A percentile compares a stretch with the other conserved stretches of the same genome.
These are phyloP conservation scores for Ceryle rudis DNA, from an alignment of 2,797 vertebrate genomes.

Conservation along the genomic window DNA sequence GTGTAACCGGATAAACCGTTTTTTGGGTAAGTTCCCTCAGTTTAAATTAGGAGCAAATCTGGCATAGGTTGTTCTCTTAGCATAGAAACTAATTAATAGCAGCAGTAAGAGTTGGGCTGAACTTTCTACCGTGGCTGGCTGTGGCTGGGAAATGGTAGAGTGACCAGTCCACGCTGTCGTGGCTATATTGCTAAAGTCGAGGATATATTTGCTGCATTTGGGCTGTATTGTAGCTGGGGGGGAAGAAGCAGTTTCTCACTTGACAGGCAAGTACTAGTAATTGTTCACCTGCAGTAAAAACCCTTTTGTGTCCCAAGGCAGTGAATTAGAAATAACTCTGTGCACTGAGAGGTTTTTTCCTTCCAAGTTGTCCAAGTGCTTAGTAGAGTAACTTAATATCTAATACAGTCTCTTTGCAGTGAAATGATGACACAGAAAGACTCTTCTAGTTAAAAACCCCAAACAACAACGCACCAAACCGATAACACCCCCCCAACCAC, in stretches of 20 bases:
- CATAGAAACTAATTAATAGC: not conserved
- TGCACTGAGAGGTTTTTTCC: not conserved
- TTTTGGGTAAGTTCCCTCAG: slow-evolving; percentile 3
- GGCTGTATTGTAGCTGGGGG: not conserved
- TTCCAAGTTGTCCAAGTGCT: not conserved
- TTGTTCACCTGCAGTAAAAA: not conserved
- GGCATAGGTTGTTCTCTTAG: slow-evolving; percentile 6
- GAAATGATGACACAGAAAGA: not conserved
- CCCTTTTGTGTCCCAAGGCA: not conserved
- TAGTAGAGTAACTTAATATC: not conserved
- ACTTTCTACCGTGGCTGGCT: not conserved
- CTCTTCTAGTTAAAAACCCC: not conserved
- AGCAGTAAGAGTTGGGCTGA: not conserved
- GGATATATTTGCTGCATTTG: fast-evolving
- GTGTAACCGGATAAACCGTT: not conserved
- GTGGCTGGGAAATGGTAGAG: not conserved
- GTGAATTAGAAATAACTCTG: not conserved
- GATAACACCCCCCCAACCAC: not conserved
- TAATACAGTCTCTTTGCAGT: not conserved
- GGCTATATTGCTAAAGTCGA: fast-evolving
- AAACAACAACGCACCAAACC: not conserved
- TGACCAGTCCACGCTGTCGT: not conserved
- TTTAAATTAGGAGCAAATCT: slow-evolving; percentile 34
- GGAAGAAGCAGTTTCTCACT: not conserved
- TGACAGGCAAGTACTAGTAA: not conserved